Evolutionary conservation across 2,113 vertebrate species (phyloP).

Genomic region (Cyphomyrus discorhynchus): DNA sequence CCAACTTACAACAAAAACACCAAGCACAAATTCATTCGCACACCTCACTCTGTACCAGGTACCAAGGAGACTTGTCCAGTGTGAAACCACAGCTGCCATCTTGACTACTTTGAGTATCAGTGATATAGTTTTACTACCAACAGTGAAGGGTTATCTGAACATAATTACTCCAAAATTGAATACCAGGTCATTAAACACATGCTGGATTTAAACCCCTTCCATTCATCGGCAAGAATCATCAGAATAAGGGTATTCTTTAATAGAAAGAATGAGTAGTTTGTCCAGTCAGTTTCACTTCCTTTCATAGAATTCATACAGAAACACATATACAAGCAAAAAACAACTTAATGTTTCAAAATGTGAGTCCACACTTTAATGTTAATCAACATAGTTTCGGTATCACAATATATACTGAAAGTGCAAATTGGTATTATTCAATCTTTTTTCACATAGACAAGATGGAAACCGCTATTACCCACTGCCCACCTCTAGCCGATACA

Average conservation of each 20-base stretch:
- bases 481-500: background rate
- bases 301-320: background rate
- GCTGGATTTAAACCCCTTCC: background rate
- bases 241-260: background rate
- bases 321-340: background rate
- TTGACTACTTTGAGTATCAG: background rate
- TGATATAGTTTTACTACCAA: background rate
- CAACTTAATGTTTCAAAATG: background rate
- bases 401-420: background rate
- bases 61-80: background rate
- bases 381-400: background rate
- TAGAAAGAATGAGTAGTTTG: background rate
- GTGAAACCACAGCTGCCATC: background rate
- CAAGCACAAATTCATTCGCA: background rate
- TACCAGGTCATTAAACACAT: background rate
- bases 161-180: background rate
- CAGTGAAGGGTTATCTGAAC: background rate
- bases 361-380: background rate
- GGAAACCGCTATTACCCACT: background rate
- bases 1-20: constrained; percentile 43
- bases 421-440: background rate
- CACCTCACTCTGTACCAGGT: background rate
- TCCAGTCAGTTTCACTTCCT: background rate
- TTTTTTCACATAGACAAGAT: background rate
- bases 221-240: background rate